Conservation (phyloP, 64 coral and sea anemone genomes). For the Stichodactyla mertensii region DNA sequence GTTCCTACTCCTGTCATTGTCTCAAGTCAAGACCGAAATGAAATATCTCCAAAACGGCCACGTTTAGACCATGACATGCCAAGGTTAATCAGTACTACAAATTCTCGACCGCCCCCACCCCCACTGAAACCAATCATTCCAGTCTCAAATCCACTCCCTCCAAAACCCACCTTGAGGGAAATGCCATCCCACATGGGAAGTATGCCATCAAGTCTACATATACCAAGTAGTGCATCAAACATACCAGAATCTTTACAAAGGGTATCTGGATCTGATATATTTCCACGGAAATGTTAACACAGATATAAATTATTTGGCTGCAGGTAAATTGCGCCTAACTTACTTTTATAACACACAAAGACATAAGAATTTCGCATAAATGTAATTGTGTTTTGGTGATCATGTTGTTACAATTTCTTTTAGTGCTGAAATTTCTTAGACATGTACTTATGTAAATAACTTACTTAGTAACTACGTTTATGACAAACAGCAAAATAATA, state of each 20-base stretch:
- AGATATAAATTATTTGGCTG: constrained; percentile 3
- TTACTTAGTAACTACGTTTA: background rate
- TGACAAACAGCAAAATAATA: no score
- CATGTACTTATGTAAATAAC: background rate
- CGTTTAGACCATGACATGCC: constrained; percentile 45
- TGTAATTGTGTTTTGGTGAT: background rate
- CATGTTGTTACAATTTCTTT: background rate
- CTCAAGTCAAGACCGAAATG: constrained; percentile 51
- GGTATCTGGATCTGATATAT: constrained; percentile 4
- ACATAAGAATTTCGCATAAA: background rate
- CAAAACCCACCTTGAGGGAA: background rate
- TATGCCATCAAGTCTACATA: background rate
- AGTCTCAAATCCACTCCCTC: background rate
- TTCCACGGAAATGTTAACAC: background rate
- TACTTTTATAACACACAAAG: background rate
- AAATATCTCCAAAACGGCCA: constrained; percentile 61
- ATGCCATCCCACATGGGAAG: background rate
- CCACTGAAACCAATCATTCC: constrained; percentile 70
- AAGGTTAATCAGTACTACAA: constrained; percentile 63
- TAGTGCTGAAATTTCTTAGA: background rate
- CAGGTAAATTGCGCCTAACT: background rate
- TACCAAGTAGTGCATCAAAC: background rate
- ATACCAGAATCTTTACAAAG: background rate
- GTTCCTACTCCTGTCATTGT: constrained; percentile 98
- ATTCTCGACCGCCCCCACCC: constrained; percentile 66